Percentiles rank a stretch among this genome's conserved stretches.
Conservation (phyloP, 2,113 vertebrate species). For the Setophaga kirtlandii region DNA sequence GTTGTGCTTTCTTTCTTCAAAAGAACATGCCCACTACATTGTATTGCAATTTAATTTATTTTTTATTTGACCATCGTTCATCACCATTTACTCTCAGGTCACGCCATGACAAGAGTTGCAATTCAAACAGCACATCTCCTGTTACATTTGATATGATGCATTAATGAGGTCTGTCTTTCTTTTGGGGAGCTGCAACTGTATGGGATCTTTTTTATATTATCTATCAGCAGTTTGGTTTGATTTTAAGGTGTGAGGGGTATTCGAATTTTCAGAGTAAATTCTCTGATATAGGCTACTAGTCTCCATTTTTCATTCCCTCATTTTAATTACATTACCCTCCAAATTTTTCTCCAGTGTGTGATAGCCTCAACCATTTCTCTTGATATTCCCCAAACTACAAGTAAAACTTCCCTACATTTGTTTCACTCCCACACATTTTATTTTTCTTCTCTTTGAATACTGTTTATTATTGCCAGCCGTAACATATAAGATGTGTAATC, state of each 20-base stretch:
- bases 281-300: neutral
- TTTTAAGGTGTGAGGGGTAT: neutral
- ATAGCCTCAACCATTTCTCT: neutral
- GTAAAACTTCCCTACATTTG: neutral
- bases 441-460: neutral
- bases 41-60: neutral
- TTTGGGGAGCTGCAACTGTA: neutral
- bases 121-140: neutral
- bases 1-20: neutral
- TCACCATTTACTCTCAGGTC: neutral
- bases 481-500: neutral
- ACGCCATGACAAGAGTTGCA: neutral
- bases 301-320: neutral
- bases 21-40: neutral
- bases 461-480: neutral
- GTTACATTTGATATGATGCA: neutral
- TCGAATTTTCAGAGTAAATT: neutral
- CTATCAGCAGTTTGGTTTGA: neutral
- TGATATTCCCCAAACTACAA: neutral
- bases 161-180: neutral
- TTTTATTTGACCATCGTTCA: neutral
- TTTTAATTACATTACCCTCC: constrained; percentile 1
- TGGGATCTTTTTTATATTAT: rapidly evolving
- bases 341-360: neutral
- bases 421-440: neutral